Base-by-base conservation (phyloP, 2,888 invertebrate genomes). In the Spicauda simplicius region DNA sequence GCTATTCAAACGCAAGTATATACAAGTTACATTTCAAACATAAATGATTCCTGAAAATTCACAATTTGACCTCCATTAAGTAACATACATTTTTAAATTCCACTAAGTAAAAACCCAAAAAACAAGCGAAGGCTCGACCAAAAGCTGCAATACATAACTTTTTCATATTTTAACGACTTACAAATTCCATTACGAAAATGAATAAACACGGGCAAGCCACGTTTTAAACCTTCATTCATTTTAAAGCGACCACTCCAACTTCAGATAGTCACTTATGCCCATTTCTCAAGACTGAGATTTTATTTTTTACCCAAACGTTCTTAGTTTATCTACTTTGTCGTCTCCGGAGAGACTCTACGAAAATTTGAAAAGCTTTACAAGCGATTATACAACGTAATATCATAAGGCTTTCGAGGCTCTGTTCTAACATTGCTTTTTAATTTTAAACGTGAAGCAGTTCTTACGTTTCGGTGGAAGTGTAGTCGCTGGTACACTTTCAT, bases 181-280 rank as follows among this genome's bases (percentile, higher is more conserved):
- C 75, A 79, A 80, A 83, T 78, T 83, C 81, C 79, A 82, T 85
- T 84, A 83, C 75, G 73, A 72, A 80, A 82, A 82, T 81, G 79
- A 83, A 80, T 82, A 82, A 84, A 82, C 78, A 81, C 75, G 71
- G 69, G 71, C 73, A 54, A 12, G 33, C 73, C 72, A 77, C 75
- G 71, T 78, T 82, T 80, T 79, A 64, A 70, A 72, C 53, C 71
- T 76, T 75, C 72, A 76, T 80, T 76, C 75, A 76, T 72, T 71
- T 70, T 75, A 77, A 72, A 80, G 71, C 72, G 55, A 67, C 71
- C 72, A 59, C 63, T 68, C 33, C 33, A 33, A 25, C 25, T 10
- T 33, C 33, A 33, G 33, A 33, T 33, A 73, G 72, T 74, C 74
- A 72, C 72, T 76, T 71, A 72, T 56, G 73, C 73, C 74, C 70